Base-by-base conservation (phyloP, 2,888 invertebrate genomes). In the Agelastica alni region DNA sequence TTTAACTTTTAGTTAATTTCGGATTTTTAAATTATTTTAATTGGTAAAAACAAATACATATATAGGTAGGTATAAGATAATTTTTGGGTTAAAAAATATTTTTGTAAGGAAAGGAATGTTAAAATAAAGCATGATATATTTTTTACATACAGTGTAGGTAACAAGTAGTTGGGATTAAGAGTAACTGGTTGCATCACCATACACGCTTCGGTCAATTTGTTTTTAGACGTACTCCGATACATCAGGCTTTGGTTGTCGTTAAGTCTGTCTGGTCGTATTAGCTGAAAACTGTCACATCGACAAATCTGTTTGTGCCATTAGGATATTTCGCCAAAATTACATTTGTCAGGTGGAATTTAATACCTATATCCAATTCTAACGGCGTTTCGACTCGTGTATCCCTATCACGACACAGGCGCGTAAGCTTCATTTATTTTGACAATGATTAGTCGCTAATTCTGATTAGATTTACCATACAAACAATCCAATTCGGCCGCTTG, bases 271-370 rank as follows among this genome's bases (percentile, higher is more conserved):
- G 71, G 69, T 70, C 68, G 70, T 67, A 73, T 75, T 75, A 74
- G 70, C 68, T 67, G 64, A 65, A 62, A 66, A 68, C 70, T 73
- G 74, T 72, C 71, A 73, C 68, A 60, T 66, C 70, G 69, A 75
- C 75, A 75, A 75, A 75, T 74, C 73, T 74, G 74, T 74, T 74
- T 71, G 70, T 66, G 64, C 74, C 72, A 74, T 74, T 75, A 71
- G 74, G 70, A 72, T 72, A 73, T 73, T 72, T 73, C 73, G 69
- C 63, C 68, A 67, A 74, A 75, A 75, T 74, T 74, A 70, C 72
- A 71, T 75, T 73, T 71, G 72, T 73, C 72, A 72, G 70, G 70
- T 70, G 72, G 70, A 73, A 72, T 74, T 73, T 72, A 70, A 71
- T 70, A 72, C 65, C 56, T 53, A 57, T 57, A 56, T 51, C 44